Base-by-base conservation (phyloP, 2,797 vertebrate genomes). In the Macrochelys suwanniensis region DNA sequence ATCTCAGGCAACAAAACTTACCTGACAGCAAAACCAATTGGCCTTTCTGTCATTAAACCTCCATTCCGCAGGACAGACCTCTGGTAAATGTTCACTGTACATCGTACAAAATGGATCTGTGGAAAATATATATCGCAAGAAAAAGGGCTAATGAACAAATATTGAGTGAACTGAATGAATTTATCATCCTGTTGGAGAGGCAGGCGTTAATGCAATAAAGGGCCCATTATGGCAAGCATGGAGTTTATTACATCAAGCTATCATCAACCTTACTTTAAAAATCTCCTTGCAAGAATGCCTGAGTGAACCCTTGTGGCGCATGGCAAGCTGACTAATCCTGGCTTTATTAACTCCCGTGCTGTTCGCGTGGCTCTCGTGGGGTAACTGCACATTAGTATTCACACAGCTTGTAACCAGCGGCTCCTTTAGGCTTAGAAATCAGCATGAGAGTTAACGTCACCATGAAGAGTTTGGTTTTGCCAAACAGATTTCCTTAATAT, bases 261-360 rank as follows among this genome's bases (percentile, higher is more conserved):
- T 96, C 95, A 92, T 95, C 96, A 93, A 50, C 93, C 92, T 92
- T 92, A 82, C 96, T 96, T 95, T 90, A 93, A 83, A 94, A 90
- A 53, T 91, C 89, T 93, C 95, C 91, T 97, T 96, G 95, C 95
- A 92, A 86, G 92, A 78, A 93, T 95, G 93, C 89, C 93, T 77
- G 89, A 95, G 47, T 84, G 91, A 97, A 91, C 81, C 51, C 68
- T 92, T 90, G 65, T 81, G 78, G 88, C 93, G n/a, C 79, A 79
- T 79, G 78, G 93, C 77, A 87, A 94, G 92, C 90, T 95, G 93
- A 95, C 79, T 93, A 95, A 96, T 57, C 82, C 88, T 83, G 89
- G 25, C 2, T 13, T 49, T 61, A 53, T 78, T 81, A 54, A 33
- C 61, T 74, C 65, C 89, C 13, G 82, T 0, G 2, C 80, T 91